Percentiles rank a stretch among this genome's conserved stretches.
phyloP scores from a whole-genome alignment of 2,113 vertebrate species.

The Leucoraja erinaceus region DNA sequence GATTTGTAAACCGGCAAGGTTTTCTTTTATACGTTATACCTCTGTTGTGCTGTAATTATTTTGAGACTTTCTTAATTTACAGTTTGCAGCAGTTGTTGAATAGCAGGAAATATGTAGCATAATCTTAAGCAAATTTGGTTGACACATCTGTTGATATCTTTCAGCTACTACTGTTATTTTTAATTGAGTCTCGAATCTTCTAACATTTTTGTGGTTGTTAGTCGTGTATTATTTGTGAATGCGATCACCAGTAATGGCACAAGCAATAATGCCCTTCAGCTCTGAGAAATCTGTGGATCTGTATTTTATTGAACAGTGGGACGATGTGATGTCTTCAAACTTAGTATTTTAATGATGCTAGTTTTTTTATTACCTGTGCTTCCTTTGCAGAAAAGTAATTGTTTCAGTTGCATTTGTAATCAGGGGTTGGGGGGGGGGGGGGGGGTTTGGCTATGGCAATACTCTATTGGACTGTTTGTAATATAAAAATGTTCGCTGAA shows the following conservation, averaged over 20 bases:
- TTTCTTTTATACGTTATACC: neutral
- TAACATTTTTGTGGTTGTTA: neutral
- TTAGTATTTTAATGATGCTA: neutral
- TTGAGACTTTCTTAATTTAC: neutral
- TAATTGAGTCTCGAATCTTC: neutral
- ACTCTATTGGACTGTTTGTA: too few relatives aligned
- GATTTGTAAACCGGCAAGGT: neutral
- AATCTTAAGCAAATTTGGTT: conserved; percentile 14
- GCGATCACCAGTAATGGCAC: too few relatives aligned
- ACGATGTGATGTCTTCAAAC: neutral
- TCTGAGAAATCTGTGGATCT: neutral
- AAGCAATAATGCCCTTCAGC: neutral
- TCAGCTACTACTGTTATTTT: neutral
- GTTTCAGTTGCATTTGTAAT: neutral
- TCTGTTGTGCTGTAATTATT: neutral
- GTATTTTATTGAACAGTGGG: neutral
- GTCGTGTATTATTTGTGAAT: neutral
- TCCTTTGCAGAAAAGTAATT: neutral
- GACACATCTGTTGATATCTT: neutral
- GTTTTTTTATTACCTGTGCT: neutral
- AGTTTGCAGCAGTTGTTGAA: neutral
- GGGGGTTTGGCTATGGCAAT: too few relatives aligned
- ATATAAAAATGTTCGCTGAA: too few relatives aligned
- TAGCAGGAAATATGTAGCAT: neutral
- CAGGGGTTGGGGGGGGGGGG: too few relatives aligned